A percentile compares a stretch with the other conserved stretches of the same genome.
Conservation (phyloP, 1,140 invertebrate species). For the Carposina sasakii region DNA sequence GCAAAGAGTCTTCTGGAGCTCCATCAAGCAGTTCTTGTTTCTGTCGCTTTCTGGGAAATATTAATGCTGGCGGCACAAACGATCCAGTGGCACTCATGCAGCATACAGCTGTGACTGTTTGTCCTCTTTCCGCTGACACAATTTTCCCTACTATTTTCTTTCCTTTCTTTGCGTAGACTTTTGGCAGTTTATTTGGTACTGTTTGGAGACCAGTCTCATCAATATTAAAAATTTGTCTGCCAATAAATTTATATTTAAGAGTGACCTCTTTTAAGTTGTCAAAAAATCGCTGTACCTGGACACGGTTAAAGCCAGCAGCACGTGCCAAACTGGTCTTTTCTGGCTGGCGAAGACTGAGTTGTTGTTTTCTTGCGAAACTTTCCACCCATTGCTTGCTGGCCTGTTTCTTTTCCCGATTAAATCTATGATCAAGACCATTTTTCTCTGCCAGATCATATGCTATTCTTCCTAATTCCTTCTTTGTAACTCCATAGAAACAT, state of each 20-base stretch:
- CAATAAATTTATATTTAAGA: background rate
- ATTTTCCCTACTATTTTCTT: slow-evolving; percentile 27
- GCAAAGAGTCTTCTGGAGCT: slow-evolving; percentile 11
- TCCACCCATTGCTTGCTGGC: slow-evolving; percentile 30
- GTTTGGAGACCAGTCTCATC: slow-evolving; percentile 40
- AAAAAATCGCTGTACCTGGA: background rate
- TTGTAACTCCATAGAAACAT: background rate
- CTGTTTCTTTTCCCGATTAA: slow-evolving; percentile 7
- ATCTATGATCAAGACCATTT: background rate
- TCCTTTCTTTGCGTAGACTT: slow-evolving; percentile 31
- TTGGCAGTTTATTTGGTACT: slow-evolving; percentile 29
- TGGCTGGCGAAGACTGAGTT: slow-evolving; percentile 5
- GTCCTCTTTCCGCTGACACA: slow-evolving; percentile 36
- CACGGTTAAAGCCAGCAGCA: background rate
- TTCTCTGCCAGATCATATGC: background rate
- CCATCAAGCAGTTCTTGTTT: background rate
- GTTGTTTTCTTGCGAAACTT: slow-evolving; percentile 21
- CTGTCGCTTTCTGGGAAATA: slow-evolving; percentile 40
- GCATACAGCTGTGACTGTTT: slow-evolving; percentile 29
- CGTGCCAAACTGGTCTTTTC: background rate
- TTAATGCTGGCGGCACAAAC: slow-evolving; percentile 35
- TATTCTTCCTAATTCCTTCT: background rate
- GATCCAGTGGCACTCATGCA: slow-evolving; percentile 26
- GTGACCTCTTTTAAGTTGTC: background rate
- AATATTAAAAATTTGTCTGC: slow-evolving; percentile 34